Percentiles rank a stretch among this genome's conserved stretches.
Conservation (phyloP, 1,140 invertebrate genomes). For the Procambarus virginalis region DNA sequence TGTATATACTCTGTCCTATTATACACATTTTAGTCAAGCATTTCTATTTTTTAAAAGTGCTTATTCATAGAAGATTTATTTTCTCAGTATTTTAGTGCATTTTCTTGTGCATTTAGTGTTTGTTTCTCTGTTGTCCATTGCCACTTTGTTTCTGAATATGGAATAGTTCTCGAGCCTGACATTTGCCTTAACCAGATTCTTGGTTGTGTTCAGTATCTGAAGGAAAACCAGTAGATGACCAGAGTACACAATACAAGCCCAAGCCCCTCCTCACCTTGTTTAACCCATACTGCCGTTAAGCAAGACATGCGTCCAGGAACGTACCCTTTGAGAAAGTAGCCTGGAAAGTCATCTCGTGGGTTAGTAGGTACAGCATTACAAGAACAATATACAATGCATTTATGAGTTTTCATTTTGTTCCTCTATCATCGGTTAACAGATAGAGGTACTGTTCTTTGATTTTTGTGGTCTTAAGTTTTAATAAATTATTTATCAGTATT, state of each 20-base stretch:
- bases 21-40: conserved; percentile 49
- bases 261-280: background rate
- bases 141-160: conserved; percentile 21
- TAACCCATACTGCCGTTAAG: background rate
- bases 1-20: conserved; percentile 53
- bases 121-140: conserved; percentile 10
- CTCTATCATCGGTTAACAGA: too few relatives aligned
- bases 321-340: conserved; percentile 1
- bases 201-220: background rate
- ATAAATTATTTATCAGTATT: conserved; percentile 52
- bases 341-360: conserved; percentile 1
- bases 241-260: background rate
- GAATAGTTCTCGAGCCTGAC: conserved; percentile 39
- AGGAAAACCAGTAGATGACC: background rate
- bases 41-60: conserved; percentile 10
- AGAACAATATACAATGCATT: conserved; percentile 22
- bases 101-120: conserved; percentile 55
- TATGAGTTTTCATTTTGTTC: background rate
- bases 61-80: conserved; percentile 54
- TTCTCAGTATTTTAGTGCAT: conserved; percentile 60
- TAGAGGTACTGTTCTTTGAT: too few relatives aligned
- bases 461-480: conserved; percentile 35
- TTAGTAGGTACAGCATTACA: conserved; percentile 42
- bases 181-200: background rate
- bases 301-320: conserved; percentile 33